These are phyloP conservation scores for Xestia ashworthii DNA, from an alignment of 2,888 invertebrate species.

Conservation along the genomic window DNA sequence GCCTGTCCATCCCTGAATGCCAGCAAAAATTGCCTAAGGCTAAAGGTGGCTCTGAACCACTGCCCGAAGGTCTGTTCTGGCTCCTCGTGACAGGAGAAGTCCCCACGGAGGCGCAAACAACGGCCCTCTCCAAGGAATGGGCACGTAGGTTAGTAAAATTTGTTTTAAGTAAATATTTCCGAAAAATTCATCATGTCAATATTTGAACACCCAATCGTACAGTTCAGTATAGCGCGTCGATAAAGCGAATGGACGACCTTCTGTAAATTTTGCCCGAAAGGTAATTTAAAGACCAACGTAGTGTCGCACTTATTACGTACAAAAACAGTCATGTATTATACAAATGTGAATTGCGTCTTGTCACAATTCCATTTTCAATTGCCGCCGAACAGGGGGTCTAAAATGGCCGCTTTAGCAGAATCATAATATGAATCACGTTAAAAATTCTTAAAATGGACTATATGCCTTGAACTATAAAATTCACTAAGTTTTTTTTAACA, in stretches of 20 bases:
- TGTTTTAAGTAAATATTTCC: neutral
- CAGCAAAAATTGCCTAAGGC: conserved; percentile 94
- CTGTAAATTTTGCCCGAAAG: neutral
- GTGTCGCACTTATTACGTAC: neutral
- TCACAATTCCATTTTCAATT: neutral
- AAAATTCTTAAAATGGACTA: no score
- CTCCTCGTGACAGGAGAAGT: conserved; percentile 94
- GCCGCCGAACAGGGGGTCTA: neutral
- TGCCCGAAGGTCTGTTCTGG: conserved; percentile 96
- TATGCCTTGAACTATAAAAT: no score
- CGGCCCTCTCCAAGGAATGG: conserved; percentile 95
- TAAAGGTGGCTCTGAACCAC: conserved; percentile 92
- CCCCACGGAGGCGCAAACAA: conserved; percentile 93
- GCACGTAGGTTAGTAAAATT: conserved; percentile 87
- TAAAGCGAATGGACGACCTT: neutral
- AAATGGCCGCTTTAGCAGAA: no score
- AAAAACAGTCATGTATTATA: neutral
- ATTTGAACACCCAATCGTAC: neutral
- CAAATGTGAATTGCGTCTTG: conserved; percentile 1
- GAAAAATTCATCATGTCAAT: neutral
- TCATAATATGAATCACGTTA: no score
- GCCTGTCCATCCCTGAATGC: conserved; percentile 96
- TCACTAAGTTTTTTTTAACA: no score
- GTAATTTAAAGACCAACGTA: conserved; percentile 1
- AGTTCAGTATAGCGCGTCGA: neutral